Conservation (phyloP, 53 echinoderm and acorn worm genomes). For the Actinopyga echinites region DNA sequence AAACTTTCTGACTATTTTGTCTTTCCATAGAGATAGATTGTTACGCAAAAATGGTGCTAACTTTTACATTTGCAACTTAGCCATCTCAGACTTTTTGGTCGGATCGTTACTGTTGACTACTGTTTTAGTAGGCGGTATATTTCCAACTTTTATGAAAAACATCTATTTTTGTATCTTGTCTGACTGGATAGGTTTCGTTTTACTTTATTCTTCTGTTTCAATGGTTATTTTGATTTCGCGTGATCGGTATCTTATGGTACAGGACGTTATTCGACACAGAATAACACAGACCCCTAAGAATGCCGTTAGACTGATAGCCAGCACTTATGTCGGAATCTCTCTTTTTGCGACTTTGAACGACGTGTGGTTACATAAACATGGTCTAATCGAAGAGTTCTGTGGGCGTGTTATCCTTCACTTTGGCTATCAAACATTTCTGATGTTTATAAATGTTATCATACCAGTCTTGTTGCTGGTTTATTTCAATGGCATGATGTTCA, state of each 20-base stretch:
- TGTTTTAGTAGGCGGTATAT: background rate
- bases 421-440: background rate
- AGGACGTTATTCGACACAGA: conserved; percentile 1
- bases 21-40: background rate
- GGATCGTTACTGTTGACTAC: background rate
- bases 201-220: background rate
- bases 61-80: background rate
- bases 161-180: background rate
- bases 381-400: background rate
- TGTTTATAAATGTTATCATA: background rate
- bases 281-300: conserved; percentile 2
- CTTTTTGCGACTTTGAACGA: background rate
- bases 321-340: background rate
- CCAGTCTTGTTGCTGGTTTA: background rate
- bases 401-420: background rate
- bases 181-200: background rate
- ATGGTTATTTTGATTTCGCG: conserved; percentile 6
- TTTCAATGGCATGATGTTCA: background rate
- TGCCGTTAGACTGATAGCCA: background rate
- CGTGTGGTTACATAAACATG: background rate
- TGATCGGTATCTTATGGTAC: conserved; percentile 20
- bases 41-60: background rate
- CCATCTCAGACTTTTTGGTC: conserved; percentile 10
- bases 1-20: background rate
- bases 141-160: background rate